A percentile compares a stretch with the other conserved stretches of the same genome.
Conservation (phyloP, 37 sponge, comb jelly and placozoan species). For the Diacarnus erythraeanus region DNA sequence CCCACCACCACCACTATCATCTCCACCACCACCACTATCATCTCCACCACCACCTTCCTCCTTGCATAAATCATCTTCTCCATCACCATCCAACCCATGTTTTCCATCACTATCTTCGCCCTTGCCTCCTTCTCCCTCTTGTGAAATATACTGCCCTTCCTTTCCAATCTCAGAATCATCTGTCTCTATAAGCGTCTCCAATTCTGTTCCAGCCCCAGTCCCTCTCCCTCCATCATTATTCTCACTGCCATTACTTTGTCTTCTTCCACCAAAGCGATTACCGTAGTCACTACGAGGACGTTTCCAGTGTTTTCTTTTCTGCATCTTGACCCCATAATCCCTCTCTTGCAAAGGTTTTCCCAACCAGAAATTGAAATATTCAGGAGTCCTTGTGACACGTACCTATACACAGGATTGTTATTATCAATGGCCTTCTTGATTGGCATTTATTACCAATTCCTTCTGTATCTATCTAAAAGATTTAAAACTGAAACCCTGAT, state of each 20-base stretch:
- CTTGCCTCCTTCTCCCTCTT: neutral
- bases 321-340: constrained; percentile 35
- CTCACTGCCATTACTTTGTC: neutral
- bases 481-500: too few species aligned
- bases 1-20: constrained; percentile 18
- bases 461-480: too few species aligned
- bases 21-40: neutral
- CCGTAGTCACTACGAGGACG: constrained; percentile 82
- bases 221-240: constrained; percentile 24
- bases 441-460: too few species aligned
- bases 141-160: neutral
- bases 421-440: too few species aligned
- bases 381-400: constrained; percentile 45
- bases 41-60: neutral
- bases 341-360: constrained; percentile 61
- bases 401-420: too few species aligned
- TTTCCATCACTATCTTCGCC: neutral
- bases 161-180: neutral
- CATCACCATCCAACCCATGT: neutral
- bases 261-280: constrained; percentile 1
- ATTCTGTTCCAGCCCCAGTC: neutral
- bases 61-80: neutral
- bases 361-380: constrained; percentile 76
- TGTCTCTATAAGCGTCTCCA: neutral
- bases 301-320: constrained; percentile 52